Base-by-base conservation (phyloP, 1,140 invertebrate genomes). In the Bombus cullumanus region DNA sequence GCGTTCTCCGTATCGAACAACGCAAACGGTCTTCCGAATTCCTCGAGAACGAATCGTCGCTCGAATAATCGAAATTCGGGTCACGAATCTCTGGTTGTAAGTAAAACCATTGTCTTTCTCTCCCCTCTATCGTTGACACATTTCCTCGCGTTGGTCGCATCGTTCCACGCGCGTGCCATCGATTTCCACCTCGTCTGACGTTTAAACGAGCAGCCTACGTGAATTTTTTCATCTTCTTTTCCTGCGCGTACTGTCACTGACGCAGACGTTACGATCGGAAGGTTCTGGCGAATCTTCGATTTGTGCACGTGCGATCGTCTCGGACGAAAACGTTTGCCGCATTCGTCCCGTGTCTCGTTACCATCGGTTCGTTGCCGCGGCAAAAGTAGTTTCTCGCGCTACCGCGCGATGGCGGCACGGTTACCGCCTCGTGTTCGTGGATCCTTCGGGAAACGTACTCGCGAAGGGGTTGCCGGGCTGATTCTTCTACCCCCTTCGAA, bases 81-180 rank as follows among this genome's bases (percentile, higher is more conserved):
- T 91, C 91, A 90, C 91, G 91, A 69, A 83, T 59, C 80, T 31
- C 53, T 62, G 85, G 78, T 81, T 74, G 91, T 91, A 90, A 91
- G 91, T 90, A 91, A 91, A 90, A 90, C 90, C 88, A 87, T 89
- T 85, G 88, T 88, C 74, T 83, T 86, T 71, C 62, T 74, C 69
- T 66, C 77, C 66, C 80, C 72, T 37, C 64, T 47, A 39, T 41
- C 86, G 74, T 81, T 86, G 76, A 90, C 89, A 90, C 88, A 90
- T 90, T 90, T 90, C 83, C 86, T 90, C 83, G 83, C 86, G 77
- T 37, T 88, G 68, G 66, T 85, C 82, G 71, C 71, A 87, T 85
- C 88, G 80, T 68, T 90, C 75, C 82, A 80, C 88, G 86, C 78
- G 69, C 82, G 81, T 43, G 31, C 71, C 78, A 89, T 90, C 81